Evolutionary conservation across 2,797 vertebrate species (phyloP).

Genomic region (Cyclura pinguis): DNA sequence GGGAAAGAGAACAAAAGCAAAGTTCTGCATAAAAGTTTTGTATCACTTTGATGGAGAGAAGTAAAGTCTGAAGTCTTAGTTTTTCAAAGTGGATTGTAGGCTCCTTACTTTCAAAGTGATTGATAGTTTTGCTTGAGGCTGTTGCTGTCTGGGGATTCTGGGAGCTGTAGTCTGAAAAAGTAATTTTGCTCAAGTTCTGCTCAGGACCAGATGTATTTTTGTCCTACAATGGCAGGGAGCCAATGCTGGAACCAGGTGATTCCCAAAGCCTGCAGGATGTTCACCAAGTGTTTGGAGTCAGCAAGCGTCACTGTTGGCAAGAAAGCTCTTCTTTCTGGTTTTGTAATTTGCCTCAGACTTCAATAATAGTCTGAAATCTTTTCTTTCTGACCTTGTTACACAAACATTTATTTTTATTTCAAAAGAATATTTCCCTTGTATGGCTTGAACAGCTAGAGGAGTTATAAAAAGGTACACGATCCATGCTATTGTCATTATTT

Average conservation of each 20-base stretch:
- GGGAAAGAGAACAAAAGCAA: not conserved
- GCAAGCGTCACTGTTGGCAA: constrained; percentile 55
- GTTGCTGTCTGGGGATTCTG: too few species aligned
- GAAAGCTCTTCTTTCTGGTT: constrained; percentile 45
- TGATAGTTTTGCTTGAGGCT: not conserved
- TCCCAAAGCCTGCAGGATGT: constrained; percentile 13
- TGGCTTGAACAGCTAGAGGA: constrained; percentile 33
- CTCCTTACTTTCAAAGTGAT: not conserved
- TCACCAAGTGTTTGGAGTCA: constrained; percentile 60
- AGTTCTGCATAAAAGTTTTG: not conserved
- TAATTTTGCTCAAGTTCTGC: not conserved
- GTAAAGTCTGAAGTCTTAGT: not conserved
- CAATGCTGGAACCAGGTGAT: not conserved
- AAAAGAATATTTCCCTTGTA: constrained; percentile 50
- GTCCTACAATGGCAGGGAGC: not conserved
- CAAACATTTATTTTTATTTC: constrained; percentile 64
- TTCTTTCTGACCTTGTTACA: constrained; percentile 41
- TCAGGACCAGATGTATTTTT: not conserved
- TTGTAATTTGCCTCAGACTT: constrained; percentile 40
- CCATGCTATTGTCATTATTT: constrained; percentile 28
- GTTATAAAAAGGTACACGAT: constrained; percentile 41
- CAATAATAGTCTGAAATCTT: constrained; percentile 49
- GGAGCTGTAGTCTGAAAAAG: too few species aligned
- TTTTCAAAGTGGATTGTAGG: not conserved
- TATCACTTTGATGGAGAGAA: not conserved